Percentiles rank a stretch among this genome's conserved stretches.
These are phyloP conservation scores for Hydropsyche tenuis DNA, from an alignment of 1,140 invertebrate genomes.

Conservation along the genomic window DNA sequence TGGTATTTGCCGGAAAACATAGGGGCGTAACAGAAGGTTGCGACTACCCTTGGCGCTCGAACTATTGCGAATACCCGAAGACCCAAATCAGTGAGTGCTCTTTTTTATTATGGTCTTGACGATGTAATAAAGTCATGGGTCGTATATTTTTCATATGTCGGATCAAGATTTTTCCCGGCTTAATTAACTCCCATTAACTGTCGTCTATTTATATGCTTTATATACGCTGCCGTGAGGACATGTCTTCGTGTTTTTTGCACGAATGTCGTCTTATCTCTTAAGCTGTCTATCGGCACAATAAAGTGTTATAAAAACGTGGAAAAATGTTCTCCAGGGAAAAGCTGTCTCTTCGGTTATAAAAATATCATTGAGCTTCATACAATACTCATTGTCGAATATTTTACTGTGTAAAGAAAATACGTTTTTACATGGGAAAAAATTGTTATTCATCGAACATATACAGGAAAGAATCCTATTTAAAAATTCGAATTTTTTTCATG, in stretches of 20 bases:
- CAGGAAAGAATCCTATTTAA: too few relatives aligned
- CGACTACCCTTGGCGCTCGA: conserved; percentile 87
- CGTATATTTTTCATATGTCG: too few relatives aligned
- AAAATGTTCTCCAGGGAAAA: background rate
- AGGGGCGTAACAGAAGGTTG: conserved; percentile 85
- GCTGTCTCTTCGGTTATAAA: background rate
- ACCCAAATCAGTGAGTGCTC: conserved; percentile 59
- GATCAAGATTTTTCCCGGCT: too few relatives aligned
- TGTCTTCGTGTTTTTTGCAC: too few relatives aligned
- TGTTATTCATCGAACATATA: too few relatives aligned
- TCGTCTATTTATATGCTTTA: too few relatives aligned
- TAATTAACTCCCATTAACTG: too few relatives aligned
- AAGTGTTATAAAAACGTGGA: background rate
- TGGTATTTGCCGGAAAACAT: conserved; percentile 88
- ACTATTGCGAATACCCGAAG: conserved; percentile 77
- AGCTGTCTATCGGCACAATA: conserved; percentile 20
- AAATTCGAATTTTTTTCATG: too few relatives aligned
- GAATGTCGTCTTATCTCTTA: conserved; percentile 6
- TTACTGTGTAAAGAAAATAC: background rate
- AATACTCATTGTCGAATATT: too few relatives aligned
- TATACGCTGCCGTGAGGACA: too few relatives aligned
- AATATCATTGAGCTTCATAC: background rate
- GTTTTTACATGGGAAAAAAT: background rate
- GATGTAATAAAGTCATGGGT: too few relatives aligned
- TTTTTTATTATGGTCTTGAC: background rate